Evolutionary conservation across 2,113 vertebrate species (phyloP), one percentile per base, ranked within the genome.

Genomic region (Eptesicus fuscus): DNA sequence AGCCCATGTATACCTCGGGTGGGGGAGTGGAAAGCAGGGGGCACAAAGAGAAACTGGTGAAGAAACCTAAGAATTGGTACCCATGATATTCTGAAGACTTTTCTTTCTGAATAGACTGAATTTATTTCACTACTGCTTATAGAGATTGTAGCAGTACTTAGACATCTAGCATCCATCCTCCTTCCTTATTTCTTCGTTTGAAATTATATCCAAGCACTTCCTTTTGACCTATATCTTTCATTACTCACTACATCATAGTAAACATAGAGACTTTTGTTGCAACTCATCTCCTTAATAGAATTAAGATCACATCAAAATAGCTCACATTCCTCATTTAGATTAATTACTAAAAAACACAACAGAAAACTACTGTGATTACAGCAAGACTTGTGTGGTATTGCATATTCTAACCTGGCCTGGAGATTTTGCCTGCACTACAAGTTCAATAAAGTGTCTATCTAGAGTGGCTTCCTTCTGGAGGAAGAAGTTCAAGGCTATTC

Each of bases 1-100:
- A 84, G 28, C 53, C n/a, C 61, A 32, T 3, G 37, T n/a, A 17
- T 14, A 80, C 8, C 2, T 51, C 73, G 37, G 7, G 3, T 51
- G 4, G 8, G 18, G 1, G 9, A 83, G 6, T 18, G 4, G 7
- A 1, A 20, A 44, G 16, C 14, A 11, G 0, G 22, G 5, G 9
- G 1, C 5, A n/a, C 17, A 56, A 14, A 87, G 13, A 59, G 1
- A 87, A 87, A 77, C 4, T 88, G n/a, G 8, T 77, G 25, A 53
- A 30, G 11, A 87, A 40, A 18, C 23, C 35, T 49, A 42, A 51
- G 61, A 84, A 32, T 11, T 84, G 22, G 18, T 42, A 37, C 6
- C 59, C 30, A 17, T 17, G 14, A 28, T 22, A 2, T 5, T 30
- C 11, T 47, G 13, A 53, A 90, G 63, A 78, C 30, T 40, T 69